Conservation (phyloP, 1,140 invertebrate genomes). For the Aphis gossypii region DNA sequence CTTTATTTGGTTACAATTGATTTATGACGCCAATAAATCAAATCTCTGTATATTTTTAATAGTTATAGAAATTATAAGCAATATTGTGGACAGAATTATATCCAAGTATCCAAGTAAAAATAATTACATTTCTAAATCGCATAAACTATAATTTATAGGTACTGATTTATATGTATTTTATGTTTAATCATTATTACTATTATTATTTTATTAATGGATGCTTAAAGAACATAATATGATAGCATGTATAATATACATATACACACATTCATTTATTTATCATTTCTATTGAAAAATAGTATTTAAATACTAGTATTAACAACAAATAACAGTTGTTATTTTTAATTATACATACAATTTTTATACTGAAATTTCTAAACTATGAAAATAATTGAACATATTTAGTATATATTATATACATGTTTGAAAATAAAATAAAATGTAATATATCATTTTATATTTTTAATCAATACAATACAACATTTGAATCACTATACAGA, state of each 20-base stretch:
- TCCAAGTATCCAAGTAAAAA: not conserved
- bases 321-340: not conserved
- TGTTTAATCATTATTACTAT: not conserved
- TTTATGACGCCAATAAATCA: not conserved
- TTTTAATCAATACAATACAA: not conserved
- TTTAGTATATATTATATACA: not conserved
- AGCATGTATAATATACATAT: not conserved
- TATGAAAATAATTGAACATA: not conserved
- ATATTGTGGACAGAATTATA: not conserved
- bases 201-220: not conserved
- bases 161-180: constrained; percentile 3
- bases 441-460: not conserved
- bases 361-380: not conserved
- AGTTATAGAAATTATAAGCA: not conserved
- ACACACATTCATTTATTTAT: not conserved
- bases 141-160: not conserved
- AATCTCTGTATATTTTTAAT: not conserved
- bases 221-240: not conserved
- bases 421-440: not conserved
- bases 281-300: not conserved
- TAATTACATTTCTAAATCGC: not conserved
- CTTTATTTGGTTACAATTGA: not conserved
- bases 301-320: not conserved
- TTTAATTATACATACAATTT: not conserved
- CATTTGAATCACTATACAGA: not conserved